These are phyloP conservation scores for Branchipolynoe longqiensis DNA, from an alignment of 2,888 invertebrate species.

Conservation along the genomic window DNA sequence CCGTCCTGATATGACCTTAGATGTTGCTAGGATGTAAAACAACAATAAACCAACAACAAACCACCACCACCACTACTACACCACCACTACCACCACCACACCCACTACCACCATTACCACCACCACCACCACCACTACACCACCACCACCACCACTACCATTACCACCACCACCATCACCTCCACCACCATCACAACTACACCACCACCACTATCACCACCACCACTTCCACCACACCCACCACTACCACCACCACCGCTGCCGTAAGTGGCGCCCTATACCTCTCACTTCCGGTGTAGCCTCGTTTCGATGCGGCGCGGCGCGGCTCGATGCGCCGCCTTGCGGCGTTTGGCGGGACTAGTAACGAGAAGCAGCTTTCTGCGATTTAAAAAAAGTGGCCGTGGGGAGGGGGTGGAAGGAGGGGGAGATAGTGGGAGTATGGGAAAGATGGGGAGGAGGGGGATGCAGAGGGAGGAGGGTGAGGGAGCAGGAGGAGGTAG, in stretches of 20 bases:
- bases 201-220: too few species aligned
- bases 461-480: too few species aligned
- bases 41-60: too few species aligned
- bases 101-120: too few species aligned
- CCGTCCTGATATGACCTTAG: too few species aligned
- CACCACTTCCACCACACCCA: background rate
- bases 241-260: conserved; percentile 1
- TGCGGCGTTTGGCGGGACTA: background rate
- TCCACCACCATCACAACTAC: too few species aligned
- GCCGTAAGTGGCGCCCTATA: conserved; percentile 21
- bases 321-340: background rate
- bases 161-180: background rate
- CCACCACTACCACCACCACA: too few species aligned
- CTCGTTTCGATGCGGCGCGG: background rate
- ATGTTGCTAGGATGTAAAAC: too few species aligned
- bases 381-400: background rate
- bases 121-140: background rate
- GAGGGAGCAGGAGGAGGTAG: too few species aligned
- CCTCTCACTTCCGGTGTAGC: conserved; percentile 18
- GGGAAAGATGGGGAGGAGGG: too few species aligned
- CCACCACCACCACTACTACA: too few species aligned
- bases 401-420: background rate
- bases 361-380: conserved; percentile 9
- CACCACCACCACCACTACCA: background rate
- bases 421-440: background rate